These are phyloP conservation scores for Drosophila paranaensis DNA, from an alignment of 2,888 invertebrate species.

Conservation along the genomic window DNA sequence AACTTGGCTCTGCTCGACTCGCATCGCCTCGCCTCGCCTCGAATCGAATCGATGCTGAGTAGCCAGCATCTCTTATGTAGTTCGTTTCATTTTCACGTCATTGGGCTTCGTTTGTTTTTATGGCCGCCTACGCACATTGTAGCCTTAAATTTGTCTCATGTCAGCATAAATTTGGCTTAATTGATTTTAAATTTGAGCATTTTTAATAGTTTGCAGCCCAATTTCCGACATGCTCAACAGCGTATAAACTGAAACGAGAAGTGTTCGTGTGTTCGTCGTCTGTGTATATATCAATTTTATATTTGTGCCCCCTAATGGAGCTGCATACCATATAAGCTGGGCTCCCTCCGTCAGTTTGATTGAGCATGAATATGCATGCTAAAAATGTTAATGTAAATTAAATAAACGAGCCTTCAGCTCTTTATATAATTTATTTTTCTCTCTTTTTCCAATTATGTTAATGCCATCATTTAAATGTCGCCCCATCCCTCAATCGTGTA, in stretches of 20 bases:
- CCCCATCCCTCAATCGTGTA: slow-evolving; percentile 36
- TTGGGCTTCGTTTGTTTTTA: slow-evolving; percentile 49
- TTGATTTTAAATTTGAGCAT: slow-evolving; percentile 76
- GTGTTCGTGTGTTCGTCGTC: slow-evolving; percentile 2
- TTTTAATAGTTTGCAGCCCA: slow-evolving; percentile 66
- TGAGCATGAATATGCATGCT: slow-evolving; percentile 74
- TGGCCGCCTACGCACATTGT: slow-evolving; percentile 62
- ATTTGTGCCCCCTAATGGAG: slow-evolving; percentile 54
- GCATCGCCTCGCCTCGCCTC: not conserved
- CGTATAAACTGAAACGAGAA: slow-evolving; percentile 49
- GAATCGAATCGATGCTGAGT: slow-evolving; percentile 5
- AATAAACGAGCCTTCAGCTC: slow-evolving; percentile 66
- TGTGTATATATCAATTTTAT: slow-evolving; percentile 31
- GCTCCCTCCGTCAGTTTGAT: slow-evolving; percentile 47
- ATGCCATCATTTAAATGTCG: slow-evolving; percentile 39
- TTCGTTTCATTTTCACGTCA: slow-evolving; percentile 50
- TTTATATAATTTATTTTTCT: slow-evolving; percentile 63
- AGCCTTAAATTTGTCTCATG: slow-evolving; percentile 69
- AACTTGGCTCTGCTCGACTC: not conserved
- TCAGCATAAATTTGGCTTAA: slow-evolving; percentile 77
- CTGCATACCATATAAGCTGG: slow-evolving; percentile 67
- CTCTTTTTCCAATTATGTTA: slow-evolving; percentile 51
- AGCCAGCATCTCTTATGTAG: slow-evolving; percentile 42
- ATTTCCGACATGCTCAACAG: slow-evolving; percentile 59
- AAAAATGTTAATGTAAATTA: slow-evolving; percentile 69